Evolutionary conservation across 2,888 invertebrate genomes (phyloP), one percentile per base, ranked within the genome.

Genomic region (Scelioninae gen. 2): DNA sequence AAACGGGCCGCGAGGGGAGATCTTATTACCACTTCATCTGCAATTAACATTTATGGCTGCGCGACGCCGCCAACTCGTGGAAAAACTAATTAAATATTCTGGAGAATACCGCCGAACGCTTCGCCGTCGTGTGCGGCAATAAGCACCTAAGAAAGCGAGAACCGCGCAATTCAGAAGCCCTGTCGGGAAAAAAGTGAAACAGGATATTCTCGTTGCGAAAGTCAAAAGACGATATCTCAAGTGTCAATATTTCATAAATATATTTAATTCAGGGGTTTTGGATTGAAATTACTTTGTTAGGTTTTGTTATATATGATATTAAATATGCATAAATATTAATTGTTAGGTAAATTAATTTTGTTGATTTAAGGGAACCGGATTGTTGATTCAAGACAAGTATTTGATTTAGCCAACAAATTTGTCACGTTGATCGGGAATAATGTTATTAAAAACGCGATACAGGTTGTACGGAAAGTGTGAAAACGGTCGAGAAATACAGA

Each of bases 1-100:
- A 53, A 25, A 76, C 73, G 73, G 69, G 74, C 57, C 61, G 70
- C 53, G 50, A 55, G 64, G 35, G 61, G 76, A 77, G 78, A 79
- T 81, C 84, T 85, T 85, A 85, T 84, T 84, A 85, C 85, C 85
- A 85, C 85, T 86, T 86, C 85, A 86, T 86, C 83, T 83, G 85
- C 85, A 85, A 86, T 86, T 86, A 85, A 85, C 86, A 86, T 86
- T 86, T 86, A 86, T 86, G 82, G 83, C 83, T 80, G 78, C 80
- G 77, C 75, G 77, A 77, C 77, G 73, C 58, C 60, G 76, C 77
- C 65, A 63, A 60, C 77, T 77, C 78, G 77, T 83, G 83, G 84
- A 85, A 86, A 86, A 86, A 85, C 85, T 86, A 86, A 86, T 86
- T 86, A 86, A 86, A 86, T 85, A 85, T 85, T 85, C 85, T 76